These are phyloP conservation scores for Tetramorium parvispinum DNA, from an alignment of 1,140 invertebrate species.

Conservation along the genomic window DNA sequence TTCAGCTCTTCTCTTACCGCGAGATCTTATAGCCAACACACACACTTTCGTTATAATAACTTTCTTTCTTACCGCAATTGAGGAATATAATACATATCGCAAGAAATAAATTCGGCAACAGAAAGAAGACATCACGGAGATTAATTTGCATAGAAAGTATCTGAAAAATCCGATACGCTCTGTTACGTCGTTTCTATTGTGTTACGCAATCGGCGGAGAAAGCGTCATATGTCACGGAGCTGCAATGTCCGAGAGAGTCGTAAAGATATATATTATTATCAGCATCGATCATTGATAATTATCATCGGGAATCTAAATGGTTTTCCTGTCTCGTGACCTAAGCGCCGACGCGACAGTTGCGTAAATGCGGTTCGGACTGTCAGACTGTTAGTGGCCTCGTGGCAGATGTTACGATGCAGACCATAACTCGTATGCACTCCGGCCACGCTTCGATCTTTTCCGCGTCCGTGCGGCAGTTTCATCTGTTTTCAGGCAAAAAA, in stretches of 20 bases:
- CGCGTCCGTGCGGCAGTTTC: slow-evolving; percentile 22
- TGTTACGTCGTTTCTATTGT: background rate
- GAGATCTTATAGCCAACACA: slow-evolving; percentile 14
- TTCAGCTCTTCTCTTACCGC: background rate
- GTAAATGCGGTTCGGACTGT: slow-evolving; percentile 72
- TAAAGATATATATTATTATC: slow-evolving; percentile 60
- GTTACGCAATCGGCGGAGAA: background rate
- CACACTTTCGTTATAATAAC: slow-evolving; percentile 30
- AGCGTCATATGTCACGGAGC: background rate
- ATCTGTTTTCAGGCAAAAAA: background rate
- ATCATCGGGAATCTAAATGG: slow-evolving; percentile 64
- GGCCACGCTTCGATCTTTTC: slow-evolving; percentile 40
- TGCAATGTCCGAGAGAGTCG: background rate
- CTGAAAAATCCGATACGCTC: background rate
- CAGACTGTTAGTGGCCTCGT: slow-evolving; percentile 67
- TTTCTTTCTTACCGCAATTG: background rate
- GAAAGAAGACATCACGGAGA: background rate
- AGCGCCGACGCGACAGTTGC: slow-evolving; percentile 73
- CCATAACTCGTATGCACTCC: slow-evolving; percentile 58
- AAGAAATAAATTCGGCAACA: background rate
- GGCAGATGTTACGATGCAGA: slow-evolving; percentile 76
- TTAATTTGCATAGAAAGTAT: background rate
- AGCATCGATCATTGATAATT: slow-evolving; percentile 60
- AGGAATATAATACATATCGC: background rate
- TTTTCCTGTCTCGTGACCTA: slow-evolving; percentile 42